These are phyloP conservation scores for Betta splendens DNA, from an alignment of 2,797 vertebrate genomes.

Conservation along the genomic window DNA sequence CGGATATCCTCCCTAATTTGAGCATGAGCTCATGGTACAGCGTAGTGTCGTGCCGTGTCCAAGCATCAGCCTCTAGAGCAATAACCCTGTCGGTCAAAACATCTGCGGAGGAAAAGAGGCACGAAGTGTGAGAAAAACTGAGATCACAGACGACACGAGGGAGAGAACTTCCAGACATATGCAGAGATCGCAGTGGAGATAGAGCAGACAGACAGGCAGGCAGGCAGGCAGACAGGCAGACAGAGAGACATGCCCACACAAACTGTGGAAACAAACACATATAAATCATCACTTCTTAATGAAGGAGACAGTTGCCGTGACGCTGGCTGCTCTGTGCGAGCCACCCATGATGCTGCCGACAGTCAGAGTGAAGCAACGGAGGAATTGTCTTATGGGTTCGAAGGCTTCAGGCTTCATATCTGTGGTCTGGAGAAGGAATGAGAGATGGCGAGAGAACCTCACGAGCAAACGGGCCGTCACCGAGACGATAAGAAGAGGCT, in stretches of 20 bases:
- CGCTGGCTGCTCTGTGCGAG: constrained; percentile 3
- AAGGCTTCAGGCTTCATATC: constrained; percentile 30
- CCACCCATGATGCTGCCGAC: constrained; percentile 47
- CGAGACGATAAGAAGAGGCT: too few species aligned
- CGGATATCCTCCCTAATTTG: constrained; percentile 82
- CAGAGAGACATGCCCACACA: constrained; percentile 17
- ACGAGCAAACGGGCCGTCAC: constrained; percentile 29
- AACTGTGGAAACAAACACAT: constrained; percentile 5
- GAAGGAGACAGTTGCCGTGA: constrained; percentile 11
- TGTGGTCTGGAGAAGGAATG: constrained; percentile 6
- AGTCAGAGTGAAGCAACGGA: constrained; percentile 25
- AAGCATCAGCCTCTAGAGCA: constrained; percentile 74
- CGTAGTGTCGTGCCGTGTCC: constrained; percentile 73
- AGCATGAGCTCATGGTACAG: constrained; percentile 75
- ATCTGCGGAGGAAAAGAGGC: constrained; percentile 72
- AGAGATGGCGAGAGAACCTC: constrained; percentile 19
- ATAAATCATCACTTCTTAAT: constrained; percentile 44
- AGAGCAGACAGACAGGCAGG: constrained; percentile 33
- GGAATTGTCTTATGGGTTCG: constrained; percentile 16
- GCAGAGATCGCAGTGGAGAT: constrained; percentile 53
- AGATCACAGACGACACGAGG: constrained; percentile 38
- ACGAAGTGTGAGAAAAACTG: constrained; percentile 41
- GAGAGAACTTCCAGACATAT: constrained; percentile 51
- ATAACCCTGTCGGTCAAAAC: constrained; percentile 77
- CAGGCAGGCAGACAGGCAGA: constrained; percentile 6